A percentile compares a stretch with the other conserved stretches of the same genome.
Conservation (phyloP, 2,797 vertebrate genomes). For the Diplodus sargus region DNA sequence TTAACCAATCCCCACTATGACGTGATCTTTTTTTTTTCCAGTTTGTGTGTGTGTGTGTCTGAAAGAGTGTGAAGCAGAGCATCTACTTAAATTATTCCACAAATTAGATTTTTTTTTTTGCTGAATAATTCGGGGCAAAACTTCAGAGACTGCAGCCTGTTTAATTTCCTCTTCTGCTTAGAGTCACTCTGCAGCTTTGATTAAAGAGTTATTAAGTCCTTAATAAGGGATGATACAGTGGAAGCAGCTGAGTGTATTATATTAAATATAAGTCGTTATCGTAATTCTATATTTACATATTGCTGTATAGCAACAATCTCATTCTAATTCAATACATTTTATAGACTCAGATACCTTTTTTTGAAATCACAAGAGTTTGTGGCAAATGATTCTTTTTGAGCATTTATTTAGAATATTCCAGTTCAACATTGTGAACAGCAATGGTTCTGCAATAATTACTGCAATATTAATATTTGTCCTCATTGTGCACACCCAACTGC, state of each 20-base stretch:
- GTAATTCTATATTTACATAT: background rate
- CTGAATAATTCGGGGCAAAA: slow-evolving; percentile 19
- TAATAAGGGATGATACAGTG: slow-evolving; percentile 1
- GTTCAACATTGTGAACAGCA: background rate
- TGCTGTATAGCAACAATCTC: background rate
- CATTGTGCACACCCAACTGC: too few species aligned
- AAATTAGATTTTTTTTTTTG: slow-evolving; percentile 15
- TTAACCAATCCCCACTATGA: slow-evolving; percentile 32
- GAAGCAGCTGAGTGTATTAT: background rate
- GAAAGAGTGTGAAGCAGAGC: slow-evolving; percentile 4
- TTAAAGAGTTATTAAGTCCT: slow-evolving; percentile 1
- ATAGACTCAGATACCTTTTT: background rate
- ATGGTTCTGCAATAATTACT: background rate
- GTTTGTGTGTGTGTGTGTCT: background rate
- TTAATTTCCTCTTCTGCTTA: slow-evolving; percentile 34
- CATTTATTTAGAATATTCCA: background rate
- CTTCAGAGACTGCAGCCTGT: slow-evolving; percentile 6
- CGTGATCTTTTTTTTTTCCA: slow-evolving; percentile 7
- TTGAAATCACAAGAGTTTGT: background rate
- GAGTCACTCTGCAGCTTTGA: slow-evolving; percentile 8
- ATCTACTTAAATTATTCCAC: slow-evolving; percentile 23
- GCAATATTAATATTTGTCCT: background rate
- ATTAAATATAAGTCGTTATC: background rate
- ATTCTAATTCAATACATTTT: background rate
- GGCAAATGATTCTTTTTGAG: background rate